phyloP scores from a whole-genome alignment of 53 echinoderm and acorn worm species.

The Holothuria scabra region DNA sequence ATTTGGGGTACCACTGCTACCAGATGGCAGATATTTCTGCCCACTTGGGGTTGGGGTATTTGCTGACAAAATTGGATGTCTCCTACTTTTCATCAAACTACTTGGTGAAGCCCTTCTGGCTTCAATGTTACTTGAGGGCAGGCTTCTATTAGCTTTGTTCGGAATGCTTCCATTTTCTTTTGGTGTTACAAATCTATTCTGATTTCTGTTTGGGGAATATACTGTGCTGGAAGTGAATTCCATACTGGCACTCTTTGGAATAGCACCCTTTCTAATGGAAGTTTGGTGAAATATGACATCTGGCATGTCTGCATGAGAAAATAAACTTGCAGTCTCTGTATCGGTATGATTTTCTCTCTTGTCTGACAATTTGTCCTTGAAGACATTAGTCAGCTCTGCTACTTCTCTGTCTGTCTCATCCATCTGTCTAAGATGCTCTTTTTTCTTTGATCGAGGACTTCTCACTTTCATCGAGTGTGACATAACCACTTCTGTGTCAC shows the following conservation, averaged over 20 bases:
- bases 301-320: constrained; percentile 2
- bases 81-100: too few species aligned
- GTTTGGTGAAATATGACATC: constrained; percentile 29
- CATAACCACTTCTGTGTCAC: constrained; percentile 71
- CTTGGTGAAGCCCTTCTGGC: too few species aligned
- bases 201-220: too few species aligned
- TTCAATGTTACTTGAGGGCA: too few species aligned
- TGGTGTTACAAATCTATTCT: too few species aligned
- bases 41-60: too few species aligned
- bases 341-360: constrained; percentile 18
- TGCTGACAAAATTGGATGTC: too few species aligned
- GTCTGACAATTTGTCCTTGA: neutral
- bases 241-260: neutral
- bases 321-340: constrained; percentile 4
- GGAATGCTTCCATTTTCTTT: too few species aligned
- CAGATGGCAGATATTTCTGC: too few species aligned
- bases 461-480: constrained; percentile 38
- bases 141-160: too few species aligned
- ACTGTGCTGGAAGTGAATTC: neutral
- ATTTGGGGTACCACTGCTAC: too few species aligned
- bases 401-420: constrained; percentile 31
- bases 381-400: constrained; percentile 11
- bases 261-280: neutral
- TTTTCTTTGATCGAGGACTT: constrained; percentile 13
- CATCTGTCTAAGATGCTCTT: neutral